Evolutionary conservation across 2,113 vertebrate species (phyloP), one percentile per base, ranked within the genome.

Genomic region (Tetrax tetrax): DNA sequence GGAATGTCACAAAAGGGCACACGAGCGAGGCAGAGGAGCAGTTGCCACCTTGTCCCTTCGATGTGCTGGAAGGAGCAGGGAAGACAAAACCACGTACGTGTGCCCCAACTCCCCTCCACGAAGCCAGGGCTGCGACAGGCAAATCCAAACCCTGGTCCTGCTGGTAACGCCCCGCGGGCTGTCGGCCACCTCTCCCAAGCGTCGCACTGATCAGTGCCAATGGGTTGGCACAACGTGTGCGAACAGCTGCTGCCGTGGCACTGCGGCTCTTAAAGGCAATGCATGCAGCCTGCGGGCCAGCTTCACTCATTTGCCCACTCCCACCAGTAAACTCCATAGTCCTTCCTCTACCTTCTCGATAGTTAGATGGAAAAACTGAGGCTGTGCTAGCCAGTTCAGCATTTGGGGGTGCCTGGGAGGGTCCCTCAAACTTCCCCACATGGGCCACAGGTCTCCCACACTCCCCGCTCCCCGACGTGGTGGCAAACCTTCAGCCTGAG

Each of bases 381-480:
- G 22, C 13, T 12, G 7, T 79, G 2, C 8, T 53, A 66, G 35
- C n/a, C 41, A 50, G 7, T 11, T 72, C 31, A 72, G 51, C n/a
- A 25, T 3, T 25, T 15, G 24, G 7, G 7, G n/a, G 12, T 3
- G 5, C 14, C 41, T 35, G 28, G 25, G 35, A 74, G 9, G 14
- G 15, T 88, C 74, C 78, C 27, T 69, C 50, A 45, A 17, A 54
- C n/a, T 17, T 48, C 25, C 68, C 28, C 3, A 1, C 2, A 0
- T 0, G 86, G 12, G 51, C 21, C 43, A 28, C 27, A 2, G 0
- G 0, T 38, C 23, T 72, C 12, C 24, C 12, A 7, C 11, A 2
- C 22, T 59, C 23, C 57, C 14, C 9, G 3, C 2, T 21, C 38
- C 31, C 53, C 35, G 17, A 28, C 2, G 1, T 0, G 0, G 53